These are phyloP conservation scores for Coremacera marginata DNA, from an alignment of 2,888 invertebrate species.

Conservation along the genomic window DNA sequence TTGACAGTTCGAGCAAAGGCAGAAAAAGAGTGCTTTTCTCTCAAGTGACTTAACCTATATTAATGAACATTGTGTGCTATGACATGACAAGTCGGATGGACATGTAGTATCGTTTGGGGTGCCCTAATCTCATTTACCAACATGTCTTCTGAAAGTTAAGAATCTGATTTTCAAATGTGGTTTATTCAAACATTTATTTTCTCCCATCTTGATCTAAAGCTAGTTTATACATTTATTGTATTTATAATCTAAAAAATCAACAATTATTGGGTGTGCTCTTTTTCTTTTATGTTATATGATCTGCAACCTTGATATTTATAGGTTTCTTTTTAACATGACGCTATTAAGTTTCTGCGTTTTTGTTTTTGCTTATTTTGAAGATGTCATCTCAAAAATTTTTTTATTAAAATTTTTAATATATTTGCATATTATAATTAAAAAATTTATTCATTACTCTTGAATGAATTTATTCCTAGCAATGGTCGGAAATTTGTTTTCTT, in stretches of 20 bases:
- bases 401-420: constrained; percentile 3
- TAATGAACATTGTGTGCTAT: too few species aligned
- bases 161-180: neutral
- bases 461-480: neutral
- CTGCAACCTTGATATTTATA: neutral
- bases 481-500: too few species aligned
- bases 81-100: too few species aligned
- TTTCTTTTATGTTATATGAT: neutral
- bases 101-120: too few species aligned
- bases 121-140: too few species aligned
- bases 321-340: neutral
- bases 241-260: constrained; percentile 23
- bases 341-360: neutral
- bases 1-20: too few species aligned
- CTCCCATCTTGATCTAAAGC: neutral
- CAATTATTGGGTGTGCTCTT: constrained; percentile 14
- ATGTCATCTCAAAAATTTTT: neutral
- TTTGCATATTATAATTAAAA: constrained; percentile 20
- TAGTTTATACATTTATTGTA: constrained; percentile 19
- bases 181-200: neutral
- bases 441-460: neutral
- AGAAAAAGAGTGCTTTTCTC: too few species aligned
- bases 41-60: too few species aligned
- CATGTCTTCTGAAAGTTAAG: too few species aligned
- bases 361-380: neutral